These are phyloP conservation scores for Rhadinocentrus ornatus DNA, from an alignment of 2,797 vertebrate species.

Conservation along the genomic window DNA sequence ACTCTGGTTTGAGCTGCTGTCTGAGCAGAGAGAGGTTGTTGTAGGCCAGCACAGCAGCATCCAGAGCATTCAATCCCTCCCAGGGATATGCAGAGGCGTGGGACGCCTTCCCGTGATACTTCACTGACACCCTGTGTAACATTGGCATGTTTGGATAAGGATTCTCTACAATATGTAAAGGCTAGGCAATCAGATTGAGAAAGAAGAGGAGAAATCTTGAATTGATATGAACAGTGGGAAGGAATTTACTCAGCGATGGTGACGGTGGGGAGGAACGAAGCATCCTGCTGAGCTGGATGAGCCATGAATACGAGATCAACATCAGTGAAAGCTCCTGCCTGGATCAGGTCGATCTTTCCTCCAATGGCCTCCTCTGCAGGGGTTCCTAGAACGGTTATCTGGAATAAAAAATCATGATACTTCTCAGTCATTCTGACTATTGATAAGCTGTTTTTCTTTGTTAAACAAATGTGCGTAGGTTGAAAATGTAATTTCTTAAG, in stretches of 20 bases:
- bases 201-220: neutral
- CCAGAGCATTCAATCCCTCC: slow-evolving; percentile 92
- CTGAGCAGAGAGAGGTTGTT: slow-evolving; percentile 91
- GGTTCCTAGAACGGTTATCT: slow-evolving; percentile 91
- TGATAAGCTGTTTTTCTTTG: neutral
- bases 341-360: slow-evolving; percentile 90
- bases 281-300: slow-evolving; percentile 90
- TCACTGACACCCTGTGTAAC: slow-evolving; percentile 87
- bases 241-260: slow-evolving; percentile 84
- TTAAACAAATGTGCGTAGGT: neutral
- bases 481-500: no score
- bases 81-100: slow-evolving; percentile 91
- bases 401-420: slow-evolving; percentile 29
- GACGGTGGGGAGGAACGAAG: slow-evolving; percentile 82
- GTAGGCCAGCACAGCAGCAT: slow-evolving; percentile 92
- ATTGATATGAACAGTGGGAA: neutral
- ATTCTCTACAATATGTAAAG: neutral
- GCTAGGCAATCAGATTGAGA: neutral
- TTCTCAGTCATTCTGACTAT: neutral
- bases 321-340: slow-evolving; percentile 86
- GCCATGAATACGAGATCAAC: slow-evolving; percentile 92
- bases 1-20: slow-evolving; percentile 91
- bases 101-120: slow-evolving; percentile 90
- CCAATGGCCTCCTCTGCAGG: slow-evolving; percentile 90
- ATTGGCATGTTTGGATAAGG: slow-evolving; percentile 5